phyloP scores from a whole-genome alignment of 2,113 vertebrate species.

The Glaucidium brasilianum region DNA sequence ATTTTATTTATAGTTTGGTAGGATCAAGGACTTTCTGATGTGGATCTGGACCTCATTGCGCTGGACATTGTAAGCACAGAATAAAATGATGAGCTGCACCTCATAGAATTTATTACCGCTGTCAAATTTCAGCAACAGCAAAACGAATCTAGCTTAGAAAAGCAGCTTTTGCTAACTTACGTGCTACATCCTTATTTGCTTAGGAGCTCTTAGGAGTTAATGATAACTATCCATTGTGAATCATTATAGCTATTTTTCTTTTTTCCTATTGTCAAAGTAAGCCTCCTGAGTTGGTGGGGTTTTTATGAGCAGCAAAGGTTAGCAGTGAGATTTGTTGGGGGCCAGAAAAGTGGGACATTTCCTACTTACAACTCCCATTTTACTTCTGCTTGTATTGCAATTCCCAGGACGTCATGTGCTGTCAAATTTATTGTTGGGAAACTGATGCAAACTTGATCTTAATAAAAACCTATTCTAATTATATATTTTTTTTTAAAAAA shows the following conservation, averaged over 20 bases:
- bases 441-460: slow-evolving; percentile 19
- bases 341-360: background rate
- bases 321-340: background rate
- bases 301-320: background rate
- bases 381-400: slow-evolving; percentile 36
- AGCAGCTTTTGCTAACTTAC: background rate
- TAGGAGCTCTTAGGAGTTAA: slow-evolving; percentile 30
- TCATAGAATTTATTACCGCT: background rate
- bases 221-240: slow-evolving; percentile 32
- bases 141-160: slow-evolving; percentile 18
- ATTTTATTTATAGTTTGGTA: background rate
- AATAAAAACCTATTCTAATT: slow-evolving; percentile 55
- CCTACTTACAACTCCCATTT: slow-evolving; percentile 42
- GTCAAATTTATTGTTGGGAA: slow-evolving; percentile 48
- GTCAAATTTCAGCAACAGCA: background rate
- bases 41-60: background rate
- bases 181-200: background rate
- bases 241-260: slow-evolving; percentile 17
- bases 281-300: background rate
- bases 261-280: background rate
- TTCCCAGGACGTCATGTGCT: slow-evolving; percentile 36
- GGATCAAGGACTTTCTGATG: background rate
- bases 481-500: background rate
- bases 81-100: background rate
- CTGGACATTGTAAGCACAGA: background rate